Evolutionary conservation across 2,113 vertebrate species (phyloP).

Genomic region (Plecturocebus donacophilus): DNA sequence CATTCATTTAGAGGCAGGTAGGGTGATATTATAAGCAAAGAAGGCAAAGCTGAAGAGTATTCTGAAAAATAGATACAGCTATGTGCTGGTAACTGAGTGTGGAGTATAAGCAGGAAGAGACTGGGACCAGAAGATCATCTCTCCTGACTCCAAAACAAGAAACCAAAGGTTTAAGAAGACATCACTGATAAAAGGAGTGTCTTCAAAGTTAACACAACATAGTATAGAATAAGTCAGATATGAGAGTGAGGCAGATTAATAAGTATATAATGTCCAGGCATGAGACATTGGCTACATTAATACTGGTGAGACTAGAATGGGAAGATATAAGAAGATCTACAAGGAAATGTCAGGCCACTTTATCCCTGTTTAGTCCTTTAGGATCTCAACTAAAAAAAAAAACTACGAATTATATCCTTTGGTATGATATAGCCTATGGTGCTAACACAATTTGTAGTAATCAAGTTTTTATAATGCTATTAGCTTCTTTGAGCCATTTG

Average conservation of each 20-base stretch:
- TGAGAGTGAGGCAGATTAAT: not conserved
- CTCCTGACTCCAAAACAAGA: not conserved
- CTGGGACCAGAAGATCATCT: not conserved
- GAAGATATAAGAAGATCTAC: not conserved
- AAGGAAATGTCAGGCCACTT: not conserved
- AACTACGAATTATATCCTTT: not conserved
- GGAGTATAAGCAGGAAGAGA: not conserved
- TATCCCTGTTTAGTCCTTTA: not conserved
- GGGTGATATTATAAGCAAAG: not conserved
- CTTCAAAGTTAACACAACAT: not conserved
- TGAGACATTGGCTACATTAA: not conserved
- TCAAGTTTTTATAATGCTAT: constrained; percentile 17
- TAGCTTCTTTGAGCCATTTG: not conserved
- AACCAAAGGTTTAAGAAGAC: not conserved
- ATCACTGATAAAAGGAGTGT: not conserved
- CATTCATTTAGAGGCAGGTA: not conserved
- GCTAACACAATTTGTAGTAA: not conserved
- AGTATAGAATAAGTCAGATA: not conserved
- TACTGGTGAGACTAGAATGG: not conserved
- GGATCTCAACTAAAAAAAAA: not conserved
- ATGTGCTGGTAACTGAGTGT: not conserved
- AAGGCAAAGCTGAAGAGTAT: not conserved
- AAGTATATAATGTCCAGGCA: not conserved
- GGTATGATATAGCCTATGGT: not conserved
- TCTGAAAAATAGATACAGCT: not conserved